phyloP scores from a whole-genome alignment of 2,113 vertebrate genomes.

The Macrotis lagotis region DNA sequence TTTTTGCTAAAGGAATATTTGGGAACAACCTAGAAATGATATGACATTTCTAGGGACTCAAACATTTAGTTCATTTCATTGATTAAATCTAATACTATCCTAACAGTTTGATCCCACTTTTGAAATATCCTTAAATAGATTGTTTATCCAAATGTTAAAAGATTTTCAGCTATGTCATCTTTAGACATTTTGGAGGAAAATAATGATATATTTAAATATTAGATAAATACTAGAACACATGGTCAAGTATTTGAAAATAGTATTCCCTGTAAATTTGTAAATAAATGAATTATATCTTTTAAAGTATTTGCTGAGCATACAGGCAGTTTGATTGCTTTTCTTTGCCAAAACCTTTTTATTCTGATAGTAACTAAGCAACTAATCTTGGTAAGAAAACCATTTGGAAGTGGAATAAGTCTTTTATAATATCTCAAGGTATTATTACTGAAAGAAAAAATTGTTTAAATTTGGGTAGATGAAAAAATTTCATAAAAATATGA shows the following conservation, averaged over 20 bases:
- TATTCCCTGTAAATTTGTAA: background rate
- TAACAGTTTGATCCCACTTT: background rate
- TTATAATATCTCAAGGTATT: slow-evolving; percentile 22
- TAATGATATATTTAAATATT: background rate
- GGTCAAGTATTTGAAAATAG: slow-evolving; percentile 15
- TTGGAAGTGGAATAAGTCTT: background rate
- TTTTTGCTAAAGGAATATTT: slow-evolving; percentile 1
- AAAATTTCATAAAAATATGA: background rate
- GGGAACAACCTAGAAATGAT: background rate
- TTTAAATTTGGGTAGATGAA: background rate
- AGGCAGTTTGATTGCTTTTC: background rate
- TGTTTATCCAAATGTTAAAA: background rate
- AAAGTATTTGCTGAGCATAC: slow-evolving; percentile 10
- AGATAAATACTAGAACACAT: background rate
- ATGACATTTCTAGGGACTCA: background rate
- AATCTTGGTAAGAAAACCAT: background rate
- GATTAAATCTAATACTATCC: background rate
- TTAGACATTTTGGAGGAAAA: background rate
- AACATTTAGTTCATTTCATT: slow-evolving; percentile 5
- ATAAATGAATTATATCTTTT: background rate
- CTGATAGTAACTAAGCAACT: slow-evolving; percentile 14
- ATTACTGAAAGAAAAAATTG: background rate
- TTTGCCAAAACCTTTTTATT: slow-evolving; percentile 3
- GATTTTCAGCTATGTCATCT: background rate
- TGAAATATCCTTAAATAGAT: background rate